Evolutionary conservation across 2,113 vertebrate genomes (phyloP), one percentile per base, ranked within the genome.

Genomic region (Ondatra zibethicus): DNA sequence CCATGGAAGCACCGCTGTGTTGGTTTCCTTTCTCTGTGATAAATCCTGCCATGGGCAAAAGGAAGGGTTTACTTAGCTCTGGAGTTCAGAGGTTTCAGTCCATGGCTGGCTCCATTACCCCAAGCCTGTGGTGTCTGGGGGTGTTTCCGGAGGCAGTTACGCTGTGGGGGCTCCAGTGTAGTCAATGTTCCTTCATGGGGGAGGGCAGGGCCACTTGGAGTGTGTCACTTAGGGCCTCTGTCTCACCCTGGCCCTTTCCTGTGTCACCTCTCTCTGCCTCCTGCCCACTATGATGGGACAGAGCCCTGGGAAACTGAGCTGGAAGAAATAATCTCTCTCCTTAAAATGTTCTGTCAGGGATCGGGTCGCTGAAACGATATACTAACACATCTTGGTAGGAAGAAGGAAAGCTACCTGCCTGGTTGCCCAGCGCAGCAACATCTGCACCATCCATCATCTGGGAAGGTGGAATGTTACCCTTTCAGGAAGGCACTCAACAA

Each of bases 401-500:
- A 42, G 61, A 33, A 66, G 84, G 31, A 31, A 77, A 27, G 12
- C 17, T 1, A 16, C 61, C 65, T n/a, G 12, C 31, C 66, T 25
- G 31, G 42, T 19, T 66, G 9, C 14, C 13, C 42, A 29, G 61
- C 19, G 8, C 39, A 65, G 61, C 39, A 33, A 8, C 3, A 19
- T 27, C n/a, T 66, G 17, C 11, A 7, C 45, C 47, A 31, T 36
- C 42, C 31, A 68, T 33, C 45, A 29, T 27, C 85, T 70, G 65
- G 31, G 45, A 68, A 68, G 31, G 5, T n/a, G 31, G 85, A n/a
- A 14, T 36, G 42, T 11, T 19, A 33, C 33, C 85, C 65, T 88
- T 47, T 52, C 66, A n/a, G 66, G 47, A 36, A 68, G 82, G 33
- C 31, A 36, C 17, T 17, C 1, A 23, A 6, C 0, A 0, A 3